Base-by-base conservation (phyloP, 2,113 vertebrate genomes). In the Grammomys dolichurus region DNA sequence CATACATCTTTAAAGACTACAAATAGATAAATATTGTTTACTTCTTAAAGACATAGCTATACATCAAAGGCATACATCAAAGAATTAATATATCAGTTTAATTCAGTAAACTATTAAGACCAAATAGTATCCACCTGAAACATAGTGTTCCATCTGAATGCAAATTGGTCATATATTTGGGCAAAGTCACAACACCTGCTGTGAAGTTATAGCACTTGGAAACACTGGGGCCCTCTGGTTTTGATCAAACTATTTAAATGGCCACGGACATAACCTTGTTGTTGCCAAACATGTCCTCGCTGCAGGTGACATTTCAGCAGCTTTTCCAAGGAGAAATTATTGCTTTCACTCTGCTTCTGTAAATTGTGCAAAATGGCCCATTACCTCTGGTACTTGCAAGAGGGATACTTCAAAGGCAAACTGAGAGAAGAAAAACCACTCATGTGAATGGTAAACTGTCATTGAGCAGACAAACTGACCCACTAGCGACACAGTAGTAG, bases 361-460 rank as follows among this genome's bases (percentile, higher is more conserved):
- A 90, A 96, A 90, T 46, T 84, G 88, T 51, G 20, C 43, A 87
- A 96, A 97, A 97, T 94, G 82, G 56, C 51, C 91, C 87, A 77
- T 93, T 89, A 91, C 48, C 69, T 94, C 86, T 48, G 75, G 4
- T 86, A n/a, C 70, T n/a, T 93, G 43, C 12, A 43, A 91, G 9
- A 65, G 81, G 72, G 54, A 65, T 92, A 90, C 43, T 76, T 89
- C 72, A 96, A 94, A 95, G 89, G 24, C 91, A 95, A 69, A 54
- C 43, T 58, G 11, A 92, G 36, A 95, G 51, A 33, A 89, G n/a
- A 43, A 91, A 94, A 80, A 80, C 58, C 33, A 33, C 48, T 93
- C 43, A 48, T 22, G 24, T 54, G 67, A 86, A 84, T 26, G 85
- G 46, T 54, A 54, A 86, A 48, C 14, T 33, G 80, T 80, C 67